A percentile compares a stretch with the other conserved stretches of the same genome.
These are phyloP conservation scores for Aspidoscelis tigris DNA, from an alignment of 2,113 vertebrate species.

Conservation along the genomic window DNA sequence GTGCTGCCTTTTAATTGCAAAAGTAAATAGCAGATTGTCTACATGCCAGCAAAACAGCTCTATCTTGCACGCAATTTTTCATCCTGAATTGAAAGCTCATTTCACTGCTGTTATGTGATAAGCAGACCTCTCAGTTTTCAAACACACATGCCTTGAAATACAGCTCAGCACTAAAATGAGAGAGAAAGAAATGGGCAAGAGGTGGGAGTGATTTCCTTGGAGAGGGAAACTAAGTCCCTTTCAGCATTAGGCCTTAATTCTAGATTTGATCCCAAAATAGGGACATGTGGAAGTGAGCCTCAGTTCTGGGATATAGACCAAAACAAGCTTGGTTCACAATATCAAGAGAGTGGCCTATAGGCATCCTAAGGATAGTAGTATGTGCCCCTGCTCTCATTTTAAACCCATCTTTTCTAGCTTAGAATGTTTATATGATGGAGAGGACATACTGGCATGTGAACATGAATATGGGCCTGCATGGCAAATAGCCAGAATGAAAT, in stretches of 20 bases:
- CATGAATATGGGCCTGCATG: too few species aligned
- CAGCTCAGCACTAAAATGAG: slow-evolving; percentile 35
- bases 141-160: slow-evolving; percentile 46
- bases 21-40: slow-evolving; percentile 42
- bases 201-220: not conserved
- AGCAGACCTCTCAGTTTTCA: slow-evolving; percentile 49
- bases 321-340: too few species aligned
- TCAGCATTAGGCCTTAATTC: too few species aligned
- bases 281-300: too few species aligned
- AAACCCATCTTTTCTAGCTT: too few species aligned
- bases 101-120: slow-evolving; percentile 58
- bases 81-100: slow-evolving; percentile 56
- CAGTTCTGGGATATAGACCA: too few species aligned
- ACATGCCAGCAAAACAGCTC: slow-evolving; percentile 18
- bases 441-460: too few species aligned
- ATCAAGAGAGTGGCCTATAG: too few species aligned
- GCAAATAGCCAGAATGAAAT: too few species aligned
- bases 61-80: slow-evolving; percentile 45
- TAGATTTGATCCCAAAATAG: not conserved
- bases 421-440: too few species aligned
- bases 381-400: too few species aligned
- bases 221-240: not conserved
- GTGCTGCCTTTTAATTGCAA: slow-evolving; percentile 38
- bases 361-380: too few species aligned
- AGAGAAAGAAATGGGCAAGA: slow-evolving; percentile 16